phyloP scores from a whole-genome alignment of 2,888 invertebrate genomes.

The Cryptocheilus praepositus region DNA sequence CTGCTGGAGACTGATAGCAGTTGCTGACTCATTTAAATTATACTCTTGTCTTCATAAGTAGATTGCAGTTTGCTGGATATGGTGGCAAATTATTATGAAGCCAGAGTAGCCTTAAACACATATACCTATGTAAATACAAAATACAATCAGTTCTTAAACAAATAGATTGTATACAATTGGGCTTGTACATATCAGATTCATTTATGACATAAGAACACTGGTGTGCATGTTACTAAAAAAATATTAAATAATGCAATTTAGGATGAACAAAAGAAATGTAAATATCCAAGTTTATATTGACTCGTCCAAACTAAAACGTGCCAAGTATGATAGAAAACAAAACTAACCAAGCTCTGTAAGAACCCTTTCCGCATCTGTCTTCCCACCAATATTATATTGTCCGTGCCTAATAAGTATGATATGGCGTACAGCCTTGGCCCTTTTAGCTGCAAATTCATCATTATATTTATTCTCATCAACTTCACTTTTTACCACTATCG shows the following conservation, averaged over 20 bases:
- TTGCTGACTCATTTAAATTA: slow-evolving; percentile 8
- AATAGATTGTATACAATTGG: neutral
- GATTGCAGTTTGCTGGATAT: slow-evolving; percentile 6
- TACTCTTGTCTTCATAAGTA: slow-evolving; percentile 10
- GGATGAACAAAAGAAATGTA: too few species aligned
- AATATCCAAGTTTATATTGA: neutral
- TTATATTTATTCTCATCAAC: slow-evolving; percentile 82
- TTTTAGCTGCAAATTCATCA: slow-evolving; percentile 80
- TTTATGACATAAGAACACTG: too few species aligned
- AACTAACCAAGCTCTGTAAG: slow-evolving; percentile 87
- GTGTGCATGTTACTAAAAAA: too few species aligned
- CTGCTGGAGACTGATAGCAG: slow-evolving; percentile 10
- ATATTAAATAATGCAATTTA: too few species aligned
- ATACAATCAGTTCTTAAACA: neutral
- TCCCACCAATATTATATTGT: slow-evolving; percentile 89
- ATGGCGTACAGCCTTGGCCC: slow-evolving; percentile 83
- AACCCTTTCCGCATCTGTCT: slow-evolving; percentile 82
- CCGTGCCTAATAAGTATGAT: slow-evolving; percentile 95
- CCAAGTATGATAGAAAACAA: too few species aligned
- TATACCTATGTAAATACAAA: slow-evolving; percentile 8
- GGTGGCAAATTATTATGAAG: slow-evolving; percentile 27
- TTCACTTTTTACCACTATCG: slow-evolving; percentile 75
- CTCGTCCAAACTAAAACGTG: neutral
- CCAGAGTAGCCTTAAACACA: neutral
- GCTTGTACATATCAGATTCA: neutral